Evolutionary conservation across 2,888 invertebrate genomes (phyloP), one percentile per base, ranked within the genome.

Genomic region (Choristoneura rosaceana): DNA sequence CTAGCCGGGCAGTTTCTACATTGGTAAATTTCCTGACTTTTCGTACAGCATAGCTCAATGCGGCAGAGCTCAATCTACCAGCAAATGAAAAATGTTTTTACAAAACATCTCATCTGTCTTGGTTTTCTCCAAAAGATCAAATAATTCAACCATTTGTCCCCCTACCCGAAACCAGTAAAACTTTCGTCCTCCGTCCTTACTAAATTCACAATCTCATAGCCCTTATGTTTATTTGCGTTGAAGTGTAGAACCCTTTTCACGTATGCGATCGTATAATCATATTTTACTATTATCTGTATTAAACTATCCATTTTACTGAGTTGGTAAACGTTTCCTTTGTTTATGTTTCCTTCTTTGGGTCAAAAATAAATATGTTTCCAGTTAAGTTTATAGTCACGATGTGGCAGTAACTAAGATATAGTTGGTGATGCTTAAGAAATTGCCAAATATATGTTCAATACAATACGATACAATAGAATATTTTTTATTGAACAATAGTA

Each of bases 151-250:
- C 55, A 58, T 59, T 62, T 62, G n/a, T 41, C 58, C 61, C 62
- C 55, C 60, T 52, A 62, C 61, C 58, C 41, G 33, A 47, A 14
- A 25, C 15, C 33, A 25, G 45, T 61, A 25, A 66, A 71, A 67
- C 66, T 41, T 0, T 69, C 41, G 43, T 58, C 71, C 71, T 47
- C 25, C 33, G 67, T 59, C 58, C 65, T 55, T 47, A 66, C 52
- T 71, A 66, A 71, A 71, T 45, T 61, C 12, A 33, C 14, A 62
- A 74, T 66, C 70, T 61, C 73, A 69, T 45, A 61, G 59, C 64
- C 70, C 69, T 63, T 52, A 52, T 66, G 71, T 73, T 75, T 75
- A 75, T 75, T 76, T 69, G 66, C 58, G 68, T 52, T 75, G 73
- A 74, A 74, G 64, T 67, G 65, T 47, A 74, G 60, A 64, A 66